Evolutionary conservation across 1,140 invertebrate species (phyloP).

Genomic region (Euglossa dilemma): DNA sequence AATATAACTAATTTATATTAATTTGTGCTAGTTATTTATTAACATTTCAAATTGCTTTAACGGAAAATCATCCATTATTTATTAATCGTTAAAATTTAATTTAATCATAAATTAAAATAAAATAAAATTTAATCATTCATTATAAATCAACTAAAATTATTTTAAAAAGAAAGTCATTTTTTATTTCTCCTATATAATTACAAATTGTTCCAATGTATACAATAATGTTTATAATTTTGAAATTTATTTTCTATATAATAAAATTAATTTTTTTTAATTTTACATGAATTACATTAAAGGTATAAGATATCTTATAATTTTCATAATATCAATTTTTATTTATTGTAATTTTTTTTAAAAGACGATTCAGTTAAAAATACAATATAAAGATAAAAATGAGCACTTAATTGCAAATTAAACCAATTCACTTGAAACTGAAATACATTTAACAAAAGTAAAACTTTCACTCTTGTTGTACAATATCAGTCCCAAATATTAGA

Average conservation of each 20-base stretch:
- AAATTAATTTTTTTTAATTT: conserved; percentile 34
- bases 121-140: no score
- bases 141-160: no score
- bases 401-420: conserved; percentile 16
- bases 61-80: no score
- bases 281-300: conserved; percentile 1
- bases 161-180: not conserved
- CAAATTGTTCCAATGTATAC: not conserved
- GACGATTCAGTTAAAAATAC: not conserved
- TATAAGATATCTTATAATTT: not conserved
- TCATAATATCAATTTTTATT: not conserved
- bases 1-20: not conserved
- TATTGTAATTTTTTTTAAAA: conserved; percentile 7
- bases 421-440: not conserved
- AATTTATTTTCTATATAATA: conserved; percentile 29
- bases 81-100: no score
- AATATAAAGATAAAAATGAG: conserved; percentile 16
- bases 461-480: conserved; percentile 3
- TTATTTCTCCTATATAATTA: conserved; percentile 10
- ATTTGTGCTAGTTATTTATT: not conserved
- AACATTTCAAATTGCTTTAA: not conserved
- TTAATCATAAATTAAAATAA: no score
- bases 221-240: not conserved
- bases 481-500: conserved; percentile 59
- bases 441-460: conserved; percentile 11